Evolutionary conservation across 2,888 invertebrate species (phyloP).

Genomic region (Amphipoea lucens): DNA sequence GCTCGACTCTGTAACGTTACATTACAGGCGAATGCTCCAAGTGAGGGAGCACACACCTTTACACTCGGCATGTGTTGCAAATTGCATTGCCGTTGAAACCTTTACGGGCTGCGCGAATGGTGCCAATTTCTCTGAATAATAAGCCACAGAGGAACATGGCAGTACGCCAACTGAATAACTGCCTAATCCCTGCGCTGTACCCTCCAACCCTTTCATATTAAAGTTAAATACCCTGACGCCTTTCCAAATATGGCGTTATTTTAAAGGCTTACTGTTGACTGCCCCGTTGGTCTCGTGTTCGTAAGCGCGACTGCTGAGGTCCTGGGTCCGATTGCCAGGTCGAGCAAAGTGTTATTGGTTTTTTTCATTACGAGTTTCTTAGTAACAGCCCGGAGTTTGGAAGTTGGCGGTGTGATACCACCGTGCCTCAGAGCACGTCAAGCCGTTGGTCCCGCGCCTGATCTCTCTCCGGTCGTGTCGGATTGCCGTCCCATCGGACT

Average conservation of each 20-base stretch:
- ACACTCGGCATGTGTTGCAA: constrained; percentile 66
- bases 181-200: constrained; percentile 35
- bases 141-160: constrained; percentile 75
- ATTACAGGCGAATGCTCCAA: too few species aligned
- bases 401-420: too few species aligned
- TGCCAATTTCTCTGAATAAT: constrained; percentile 78
- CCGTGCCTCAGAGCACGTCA: too few species aligned
- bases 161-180: constrained; percentile 72
- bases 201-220: constrained; percentile 26
- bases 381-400: too few species aligned
- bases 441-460: too few species aligned
- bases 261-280: neutral
- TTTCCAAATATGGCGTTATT: neutral
- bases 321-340: neutral
- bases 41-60: neutral
- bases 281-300: neutral
- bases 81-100: constrained; percentile 65
- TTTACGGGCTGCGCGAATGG: constrained; percentile 70
- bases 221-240: constrained; percentile 17
- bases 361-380: too few species aligned
- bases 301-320: neutral
- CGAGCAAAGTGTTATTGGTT: too few species aligned
- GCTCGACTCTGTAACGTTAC: too few species aligned
- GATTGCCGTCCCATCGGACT: too few species aligned
- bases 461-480: too few species aligned